Percentiles rank a stretch among this genome's conserved stretches.
These are phyloP conservation scores for Parnassius orleans DNA, from an alignment of 2,888 invertebrate species.

Conservation along the genomic window DNA sequence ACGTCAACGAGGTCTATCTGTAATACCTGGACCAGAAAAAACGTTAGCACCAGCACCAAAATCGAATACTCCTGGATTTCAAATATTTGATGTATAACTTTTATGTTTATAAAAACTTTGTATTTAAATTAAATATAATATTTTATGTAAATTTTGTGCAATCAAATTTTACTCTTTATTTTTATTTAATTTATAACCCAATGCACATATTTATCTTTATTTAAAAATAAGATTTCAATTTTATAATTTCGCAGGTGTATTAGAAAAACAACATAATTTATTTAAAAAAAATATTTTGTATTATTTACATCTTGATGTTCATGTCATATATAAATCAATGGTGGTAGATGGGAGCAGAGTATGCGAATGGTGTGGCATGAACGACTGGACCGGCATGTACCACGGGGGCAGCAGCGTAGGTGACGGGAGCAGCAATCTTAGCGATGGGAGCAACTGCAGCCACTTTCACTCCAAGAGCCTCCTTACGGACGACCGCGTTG, in stretches of 20 bases:
- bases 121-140: not conserved
- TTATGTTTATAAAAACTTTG: conserved; percentile 17
- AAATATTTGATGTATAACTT: conserved; percentile 60
- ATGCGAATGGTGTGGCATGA: conserved; percentile 41
- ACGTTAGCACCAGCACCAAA: conserved; percentile 55
- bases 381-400: conserved; percentile 81
- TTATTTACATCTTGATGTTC: conserved; percentile 17
- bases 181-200: conserved; percentile 1
- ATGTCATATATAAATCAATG: conserved; percentile 67
- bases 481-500: conserved; percentile 79
- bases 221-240: too few species aligned
- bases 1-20: conserved; percentile 60
- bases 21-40: conserved; percentile 61
- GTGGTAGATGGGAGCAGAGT: conserved; percentile 50
- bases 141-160: not conserved
- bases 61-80: conserved; percentile 56
- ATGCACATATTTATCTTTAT: too few species aligned
- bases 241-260: too few species aligned
- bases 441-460: conserved; percentile 42
- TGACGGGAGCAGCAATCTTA: conserved; percentile 36
- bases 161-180: not conserved
- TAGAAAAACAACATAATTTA: too few species aligned
- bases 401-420: conserved; percentile 42
- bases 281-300: conserved; percentile 1
- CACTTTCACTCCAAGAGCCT: conserved; percentile 46